Evolutionary conservation across 2,888 invertebrate genomes (phyloP).

Genomic region (Atrina japonica): DNA sequence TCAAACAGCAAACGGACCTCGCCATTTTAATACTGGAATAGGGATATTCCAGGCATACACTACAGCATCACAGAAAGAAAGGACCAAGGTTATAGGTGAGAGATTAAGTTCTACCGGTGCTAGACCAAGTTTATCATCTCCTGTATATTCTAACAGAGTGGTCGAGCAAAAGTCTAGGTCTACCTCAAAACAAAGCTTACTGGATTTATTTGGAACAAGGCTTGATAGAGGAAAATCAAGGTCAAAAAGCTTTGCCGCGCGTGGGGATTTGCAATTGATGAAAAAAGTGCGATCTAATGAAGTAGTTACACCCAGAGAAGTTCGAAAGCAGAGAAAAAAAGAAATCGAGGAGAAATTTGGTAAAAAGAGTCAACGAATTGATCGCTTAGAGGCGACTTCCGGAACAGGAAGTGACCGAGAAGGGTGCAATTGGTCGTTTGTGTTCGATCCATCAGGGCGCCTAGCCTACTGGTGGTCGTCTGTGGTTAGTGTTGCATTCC

Average conservation of each 20-base stretch:
- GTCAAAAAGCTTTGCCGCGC: slow-evolving; percentile 81
- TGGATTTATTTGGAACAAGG: slow-evolving; percentile 90
- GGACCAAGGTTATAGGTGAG: slow-evolving; percentile 80
- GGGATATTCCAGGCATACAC: slow-evolving; percentile 41
- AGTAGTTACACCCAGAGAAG: slow-evolving; percentile 84
- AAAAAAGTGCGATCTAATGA: slow-evolving; percentile 84
- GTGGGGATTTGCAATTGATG: slow-evolving; percentile 83
- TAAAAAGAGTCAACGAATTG: slow-evolving; percentile 71
- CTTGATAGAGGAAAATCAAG: slow-evolving; percentile 84
- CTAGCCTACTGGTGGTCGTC: slow-evolving; percentile 83
- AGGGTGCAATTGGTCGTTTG: slow-evolving; percentile 88
- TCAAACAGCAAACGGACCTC: slow-evolving; percentile 83
- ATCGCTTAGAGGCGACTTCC: slow-evolving; percentile 73
- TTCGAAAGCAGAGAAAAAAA: slow-evolving; percentile 79
- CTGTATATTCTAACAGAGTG: slow-evolving; percentile 78
- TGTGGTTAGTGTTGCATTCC: slow-evolving; percentile 79
- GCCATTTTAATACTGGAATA: slow-evolving; percentile 83
- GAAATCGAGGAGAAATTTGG: slow-evolving; percentile 81
- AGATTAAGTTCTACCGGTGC: slow-evolving; percentile 82
- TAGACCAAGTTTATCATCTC: slow-evolving; percentile 82
- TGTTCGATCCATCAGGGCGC: slow-evolving; percentile 98
- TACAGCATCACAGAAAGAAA: slow-evolving; percentile 56
- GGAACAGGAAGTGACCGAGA: slow-evolving; percentile 84
- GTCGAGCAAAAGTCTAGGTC: slow-evolving; percentile 79
- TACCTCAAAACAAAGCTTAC: slow-evolving; percentile 85